Base-by-base conservation (phyloP, 2,113 vertebrate genomes). In the Oxygymnocypris stewartii region DNA sequence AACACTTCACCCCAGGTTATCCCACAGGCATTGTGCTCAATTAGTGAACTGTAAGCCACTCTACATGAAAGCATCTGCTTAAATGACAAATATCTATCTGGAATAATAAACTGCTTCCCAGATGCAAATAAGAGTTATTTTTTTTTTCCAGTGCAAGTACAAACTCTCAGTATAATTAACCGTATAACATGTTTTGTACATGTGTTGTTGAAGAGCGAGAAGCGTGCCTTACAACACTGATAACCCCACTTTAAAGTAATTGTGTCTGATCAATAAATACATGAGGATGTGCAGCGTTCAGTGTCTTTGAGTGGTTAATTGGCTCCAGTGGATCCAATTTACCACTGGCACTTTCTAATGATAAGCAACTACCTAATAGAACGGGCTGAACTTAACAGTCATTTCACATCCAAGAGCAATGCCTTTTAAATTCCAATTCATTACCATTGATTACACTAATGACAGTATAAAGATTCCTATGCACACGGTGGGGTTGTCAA, bases 301-400 rank as follows among this genome's bases (percentile, higher is more conserved):
- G 31, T 31, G 63, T 59, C 85, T 84, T 49, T 20, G 31, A 83
- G 77, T 65, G 85, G 82, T 89, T 89, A 86, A 89, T 89, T 89
- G 85, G 88, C 74, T 86, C 85, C 81, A 80, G 75, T 86, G 88
- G 87, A 86, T 88, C 87, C 80, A 86, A 86, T 88, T 88, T 86
- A 84, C 51, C 51, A 77, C n/a, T 63, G 40, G 35, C 49, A 74
- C 74, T 57, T 80, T 75, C 57, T 79, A 86, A 88, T 83, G 81
- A 84, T 84, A 79, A 81, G 67, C 44, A 28, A 20, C 65, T 82
- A 25, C 16, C 37, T 47, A 61, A 54, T 31, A 42, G 63, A 82
- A 76, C 25, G 18, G 49, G 65, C 2, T 2, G 18, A 81, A 61
- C 40, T 57, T 57, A 74, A 74, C 65, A 61, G 82, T 20, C 69